A percentile compares a stretch with the other conserved stretches of the same genome.
Conservation (phyloP, 2,797 vertebrate genomes). For the Siniperca undulata region DNA sequence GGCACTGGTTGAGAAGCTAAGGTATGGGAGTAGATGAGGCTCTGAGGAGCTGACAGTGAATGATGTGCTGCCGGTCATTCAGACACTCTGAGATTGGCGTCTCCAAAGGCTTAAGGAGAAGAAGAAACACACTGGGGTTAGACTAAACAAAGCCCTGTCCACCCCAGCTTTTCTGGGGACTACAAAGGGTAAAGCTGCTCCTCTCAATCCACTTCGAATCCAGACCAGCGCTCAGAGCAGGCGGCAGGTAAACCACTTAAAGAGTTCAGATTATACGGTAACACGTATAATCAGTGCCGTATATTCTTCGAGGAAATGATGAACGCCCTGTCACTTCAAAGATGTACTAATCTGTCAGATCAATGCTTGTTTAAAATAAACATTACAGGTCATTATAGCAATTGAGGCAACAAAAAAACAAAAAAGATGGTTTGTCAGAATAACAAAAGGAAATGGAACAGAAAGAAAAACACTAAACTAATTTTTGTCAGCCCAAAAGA, state of each 20-base stretch:
- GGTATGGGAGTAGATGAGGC: not conserved
- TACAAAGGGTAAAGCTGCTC: constrained; percentile 60
- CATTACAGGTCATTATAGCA: not conserved
- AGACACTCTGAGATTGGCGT: constrained; percentile 57
- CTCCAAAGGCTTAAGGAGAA: constrained; percentile 69
- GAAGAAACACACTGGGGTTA: constrained; percentile 53
- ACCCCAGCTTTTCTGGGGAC: constrained; percentile 37
- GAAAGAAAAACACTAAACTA: not conserved
- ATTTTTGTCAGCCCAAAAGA: not conserved
- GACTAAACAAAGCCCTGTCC: constrained; percentile 73
- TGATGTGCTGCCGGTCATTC: constrained; percentile 63
- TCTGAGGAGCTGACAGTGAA: constrained; percentile 53
- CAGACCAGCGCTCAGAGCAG: constrained; percentile 15
- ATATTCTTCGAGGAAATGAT: constrained; percentile 15
- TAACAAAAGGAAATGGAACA: not conserved
- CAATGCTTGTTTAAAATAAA: not conserved
- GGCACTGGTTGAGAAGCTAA: not conserved
- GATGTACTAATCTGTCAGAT: constrained; percentile 1
- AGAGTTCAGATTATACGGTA: constrained; percentile 30
- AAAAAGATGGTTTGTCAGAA: not conserved
- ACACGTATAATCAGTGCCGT: constrained; percentile 2
- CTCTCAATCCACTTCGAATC: constrained; percentile 47
- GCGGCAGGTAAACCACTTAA: constrained; percentile 55
- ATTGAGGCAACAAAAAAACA: not conserved
- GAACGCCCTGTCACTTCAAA: constrained; percentile 42